These are phyloP conservation scores for Arizona elegans DNA, from an alignment of 2,113 vertebrate species.

Conservation along the genomic window DNA sequence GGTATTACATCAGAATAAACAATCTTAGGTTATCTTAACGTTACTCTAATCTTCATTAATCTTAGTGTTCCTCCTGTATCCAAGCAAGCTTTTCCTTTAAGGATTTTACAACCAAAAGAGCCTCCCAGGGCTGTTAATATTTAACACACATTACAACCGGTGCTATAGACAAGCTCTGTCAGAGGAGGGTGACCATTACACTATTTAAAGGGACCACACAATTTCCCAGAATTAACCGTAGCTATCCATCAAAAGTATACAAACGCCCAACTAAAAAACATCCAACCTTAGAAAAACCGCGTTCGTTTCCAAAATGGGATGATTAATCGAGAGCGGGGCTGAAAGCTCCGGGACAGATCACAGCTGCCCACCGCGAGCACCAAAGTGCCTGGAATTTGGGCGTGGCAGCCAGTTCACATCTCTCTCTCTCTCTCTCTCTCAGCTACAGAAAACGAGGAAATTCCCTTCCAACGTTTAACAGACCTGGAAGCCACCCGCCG, in stretches of 20 bases:
- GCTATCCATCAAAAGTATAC: background rate
- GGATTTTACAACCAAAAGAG: background rate
- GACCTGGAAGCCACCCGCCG: background rate
- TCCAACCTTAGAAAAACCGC: background rate
- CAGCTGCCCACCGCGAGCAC: background rate
- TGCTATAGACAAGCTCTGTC: background rate
- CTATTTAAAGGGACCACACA: background rate
- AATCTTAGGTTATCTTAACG: background rate
- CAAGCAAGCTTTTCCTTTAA: background rate
- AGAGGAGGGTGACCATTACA: background rate
- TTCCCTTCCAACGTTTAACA: background rate
- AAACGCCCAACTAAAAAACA: background rate
- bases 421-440: background rate
- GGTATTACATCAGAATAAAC: background rate
- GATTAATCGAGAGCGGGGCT: background rate
- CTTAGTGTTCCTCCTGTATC: background rate
- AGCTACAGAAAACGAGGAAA: background rate
- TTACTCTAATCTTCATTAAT: background rate
- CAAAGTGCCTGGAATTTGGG: background rate
- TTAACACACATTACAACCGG: background rate
- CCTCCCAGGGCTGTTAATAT: too few relatives aligned
- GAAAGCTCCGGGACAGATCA: background rate
- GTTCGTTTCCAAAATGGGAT: background rate
- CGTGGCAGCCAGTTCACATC: background rate
- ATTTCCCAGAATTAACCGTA: background rate